These are phyloP conservation scores for Pseudomyrmex cubaensis DNA, from an alignment of 1,140 invertebrate species.

Conservation along the genomic window DNA sequence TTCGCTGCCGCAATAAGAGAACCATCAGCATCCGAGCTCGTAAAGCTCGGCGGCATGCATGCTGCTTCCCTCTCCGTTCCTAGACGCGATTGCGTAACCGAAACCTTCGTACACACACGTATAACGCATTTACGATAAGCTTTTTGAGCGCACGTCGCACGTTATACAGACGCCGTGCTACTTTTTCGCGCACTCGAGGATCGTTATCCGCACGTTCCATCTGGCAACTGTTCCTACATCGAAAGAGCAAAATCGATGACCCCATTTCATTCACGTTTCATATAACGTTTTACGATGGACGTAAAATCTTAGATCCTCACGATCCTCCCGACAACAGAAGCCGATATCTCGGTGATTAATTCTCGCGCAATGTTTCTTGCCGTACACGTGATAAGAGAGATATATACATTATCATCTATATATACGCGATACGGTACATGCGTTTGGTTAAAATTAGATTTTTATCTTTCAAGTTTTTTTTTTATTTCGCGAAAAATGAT, in stretches of 20 bases:
- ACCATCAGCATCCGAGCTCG: conserved; percentile 22
- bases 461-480: background rate
- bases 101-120: conserved; percentile 33
- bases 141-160: background rate
- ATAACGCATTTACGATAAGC: conserved; percentile 28
- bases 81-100: conserved; percentile 34
- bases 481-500: too few relatives aligned
- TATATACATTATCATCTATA: background rate
- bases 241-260: conserved; percentile 20
- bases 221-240: conserved; percentile 4
- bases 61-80: conserved; percentile 1
- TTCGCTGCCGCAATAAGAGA: conserved; percentile 43
- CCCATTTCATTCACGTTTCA: conserved; percentile 8
- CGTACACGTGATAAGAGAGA: background rate
- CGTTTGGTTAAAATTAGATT: background rate
- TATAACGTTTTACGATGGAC: background rate
- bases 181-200: conserved; percentile 13
- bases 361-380: background rate
- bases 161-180: background rate
- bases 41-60: conserved; percentile 20
- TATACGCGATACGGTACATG: background rate
- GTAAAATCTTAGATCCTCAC: conserved; percentile 15
- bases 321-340: background rate
- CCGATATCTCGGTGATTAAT: background rate
- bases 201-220: background rate